These are phyloP conservation scores for Chymomyza caudatula DNA, from an alignment of 2,888 invertebrate species.

Conservation along the genomic window DNA sequence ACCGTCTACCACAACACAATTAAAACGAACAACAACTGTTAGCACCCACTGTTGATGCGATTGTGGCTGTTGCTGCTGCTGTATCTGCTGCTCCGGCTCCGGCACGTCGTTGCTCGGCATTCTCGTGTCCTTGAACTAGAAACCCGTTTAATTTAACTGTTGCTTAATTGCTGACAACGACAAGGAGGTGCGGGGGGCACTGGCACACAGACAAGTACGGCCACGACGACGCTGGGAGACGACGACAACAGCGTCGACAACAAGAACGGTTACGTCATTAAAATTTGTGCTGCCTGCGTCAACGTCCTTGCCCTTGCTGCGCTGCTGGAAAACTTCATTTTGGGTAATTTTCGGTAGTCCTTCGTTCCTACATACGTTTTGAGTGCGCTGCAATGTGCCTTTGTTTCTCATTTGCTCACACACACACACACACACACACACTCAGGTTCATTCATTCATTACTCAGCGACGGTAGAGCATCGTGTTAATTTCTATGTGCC, in stretches of 20 bases:
- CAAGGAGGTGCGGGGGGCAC: not conserved
- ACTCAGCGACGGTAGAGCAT: constrained; percentile 23
- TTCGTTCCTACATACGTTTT: no score
- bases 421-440: not conserved
- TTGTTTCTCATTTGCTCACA: constrained; percentile 62
- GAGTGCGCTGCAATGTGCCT: no score
- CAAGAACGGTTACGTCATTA: constrained; percentile 56
- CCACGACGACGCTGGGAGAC: constrained; percentile 36
- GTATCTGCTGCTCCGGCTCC: constrained; percentile 27
- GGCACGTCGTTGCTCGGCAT: constrained; percentile 34
- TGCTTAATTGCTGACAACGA: constrained; percentile 72
- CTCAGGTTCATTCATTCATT: constrained; percentile 68
- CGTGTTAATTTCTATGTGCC: constrained; percentile 64
- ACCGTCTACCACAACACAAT: constrained; percentile 39
- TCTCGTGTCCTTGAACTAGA: constrained; percentile 75
- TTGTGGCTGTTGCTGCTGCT: not conserved
- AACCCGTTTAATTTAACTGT: constrained; percentile 77
- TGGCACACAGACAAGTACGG: not conserved
- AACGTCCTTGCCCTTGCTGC: constrained; percentile 17
- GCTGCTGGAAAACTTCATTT: constrained; percentile 67
- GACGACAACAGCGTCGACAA: not conserved
- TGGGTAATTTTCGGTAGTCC: constrained; percentile 57
- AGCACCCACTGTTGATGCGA: not conserved
- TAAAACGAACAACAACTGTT: constrained; percentile 39
- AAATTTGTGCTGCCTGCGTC: constrained; percentile 41